Evolutionary conservation across 2,797 vertebrate species (phyloP).

Genomic region (Darevskia mixta): DNA sequence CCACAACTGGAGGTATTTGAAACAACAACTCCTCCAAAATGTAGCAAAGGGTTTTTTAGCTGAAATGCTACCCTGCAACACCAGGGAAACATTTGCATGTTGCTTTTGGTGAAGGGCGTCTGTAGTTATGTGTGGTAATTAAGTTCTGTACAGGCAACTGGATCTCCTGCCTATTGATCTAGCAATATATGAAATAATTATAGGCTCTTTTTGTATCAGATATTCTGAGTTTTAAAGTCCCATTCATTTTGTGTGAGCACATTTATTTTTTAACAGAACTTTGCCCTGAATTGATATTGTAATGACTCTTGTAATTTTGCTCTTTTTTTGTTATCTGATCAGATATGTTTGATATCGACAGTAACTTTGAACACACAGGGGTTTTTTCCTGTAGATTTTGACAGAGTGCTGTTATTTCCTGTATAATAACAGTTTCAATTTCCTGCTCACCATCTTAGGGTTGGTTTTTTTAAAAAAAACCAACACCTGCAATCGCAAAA

Average conservation of each 20-base stretch:
- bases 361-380: constrained; percentile 89
- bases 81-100: constrained; percentile 4
- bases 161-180: constrained; percentile 45
- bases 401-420: constrained; percentile 99
- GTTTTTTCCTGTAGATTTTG: constrained; percentile 96
- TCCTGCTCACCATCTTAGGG: constrained; percentile 91
- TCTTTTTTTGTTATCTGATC: constrained; percentile 81
- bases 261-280: constrained; percentile 61
- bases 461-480: constrained; percentile 87
- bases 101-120: background rate
- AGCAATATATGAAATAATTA: constrained; percentile 62
- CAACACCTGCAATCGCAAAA: constrained; percentile 79
- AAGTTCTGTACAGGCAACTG: background rate
- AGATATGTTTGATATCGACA: constrained; percentile 83
- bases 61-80: background rate
- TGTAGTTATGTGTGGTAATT: background rate
- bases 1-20: background rate
- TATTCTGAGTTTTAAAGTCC: constrained; percentile 41
- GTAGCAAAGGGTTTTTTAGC: background rate
- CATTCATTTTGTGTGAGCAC: constrained; percentile 44
- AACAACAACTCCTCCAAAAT: background rate
- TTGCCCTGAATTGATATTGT: constrained; percentile 61
- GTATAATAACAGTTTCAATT: constrained; percentile 98
- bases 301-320: constrained; percentile 71
- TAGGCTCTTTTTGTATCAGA: constrained; percentile 63